These are phyloP conservation scores for Mythimna vitellina DNA, from an alignment of 2,888 invertebrate genomes.

Conservation along the genomic window DNA sequence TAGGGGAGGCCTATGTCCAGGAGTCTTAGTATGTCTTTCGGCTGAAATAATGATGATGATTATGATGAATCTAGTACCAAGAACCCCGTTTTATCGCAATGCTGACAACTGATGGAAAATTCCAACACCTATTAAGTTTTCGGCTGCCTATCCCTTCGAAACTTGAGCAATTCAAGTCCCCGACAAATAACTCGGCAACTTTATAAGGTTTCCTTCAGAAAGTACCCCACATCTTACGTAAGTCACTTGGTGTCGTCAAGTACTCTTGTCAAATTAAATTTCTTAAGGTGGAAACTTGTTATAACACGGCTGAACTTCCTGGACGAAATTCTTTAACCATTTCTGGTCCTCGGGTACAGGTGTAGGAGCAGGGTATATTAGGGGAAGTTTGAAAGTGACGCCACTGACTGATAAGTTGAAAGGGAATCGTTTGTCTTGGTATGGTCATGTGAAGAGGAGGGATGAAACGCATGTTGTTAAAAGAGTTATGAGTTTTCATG, in stretches of 20 bases:
- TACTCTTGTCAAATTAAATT: slow-evolving; percentile 49
- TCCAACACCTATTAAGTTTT: background rate
- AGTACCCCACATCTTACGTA: slow-evolving; percentile 20
- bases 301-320: slow-evolving; percentile 45
- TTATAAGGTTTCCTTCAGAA: slow-evolving; percentile 47
- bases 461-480: too few species aligned
- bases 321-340: slow-evolving; percentile 20
- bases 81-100: background rate
- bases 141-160: slow-evolving; percentile 15
- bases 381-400: too few species aligned
- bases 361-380: too few species aligned
- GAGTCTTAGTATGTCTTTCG: too few species aligned
- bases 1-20: too few species aligned
- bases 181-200: slow-evolving; percentile 32
- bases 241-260: slow-evolving; percentile 31
- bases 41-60: background rate
- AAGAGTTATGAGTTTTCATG: too few species aligned
- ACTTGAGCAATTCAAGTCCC: slow-evolving; percentile 26
- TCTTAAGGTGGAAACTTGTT: slow-evolving; percentile 49
- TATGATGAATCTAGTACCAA: background rate
- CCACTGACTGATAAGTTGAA: too few species aligned
- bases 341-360: slow-evolving; percentile 4
- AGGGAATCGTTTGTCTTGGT: too few species aligned
- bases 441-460: too few species aligned
- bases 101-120: background rate